A percentile compares a stretch with the other conserved stretches of the same genome.
Conservation (phyloP, 1,140 invertebrate genomes). For the Dryas iulia region DNA sequence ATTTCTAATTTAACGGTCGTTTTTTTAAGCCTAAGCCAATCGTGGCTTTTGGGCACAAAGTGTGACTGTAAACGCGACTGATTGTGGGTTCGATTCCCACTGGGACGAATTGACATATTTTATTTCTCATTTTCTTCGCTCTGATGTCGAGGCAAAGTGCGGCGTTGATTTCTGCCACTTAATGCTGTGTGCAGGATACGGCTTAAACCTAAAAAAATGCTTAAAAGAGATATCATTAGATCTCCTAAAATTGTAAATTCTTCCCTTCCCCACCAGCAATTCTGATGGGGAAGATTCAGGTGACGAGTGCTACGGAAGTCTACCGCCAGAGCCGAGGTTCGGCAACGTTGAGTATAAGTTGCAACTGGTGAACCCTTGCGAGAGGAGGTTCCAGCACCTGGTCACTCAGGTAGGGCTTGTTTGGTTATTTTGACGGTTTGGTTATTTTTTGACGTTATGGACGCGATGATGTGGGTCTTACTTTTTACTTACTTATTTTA, state of each 20-base stretch:
- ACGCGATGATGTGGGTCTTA: too few relatives aligned
- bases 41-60: too few relatives aligned
- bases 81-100: not conserved
- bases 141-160: not conserved
- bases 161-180: too few relatives aligned
- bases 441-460: too few relatives aligned
- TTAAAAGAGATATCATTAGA: too few relatives aligned
- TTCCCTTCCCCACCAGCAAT: conserved; percentile 29
- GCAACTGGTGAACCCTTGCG: conserved; percentile 91
- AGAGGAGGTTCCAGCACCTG: conserved; percentile 92
- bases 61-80: not conserved
- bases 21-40: too few relatives aligned
- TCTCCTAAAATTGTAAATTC: not conserved
- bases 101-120: not conserved
- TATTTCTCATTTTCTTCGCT: not conserved
- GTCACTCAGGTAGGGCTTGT: conserved; percentile 91
- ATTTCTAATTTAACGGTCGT: too few relatives aligned
- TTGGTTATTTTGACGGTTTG: too few relatives aligned
- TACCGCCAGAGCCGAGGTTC: conserved; percentile 94
- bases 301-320: conserved; percentile 76
- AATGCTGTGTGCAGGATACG: too few relatives aligned
- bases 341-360: conserved; percentile 97
- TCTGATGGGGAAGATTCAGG: conserved; percentile 69
- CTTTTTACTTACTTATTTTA: too few relatives aligned
- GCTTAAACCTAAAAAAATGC: not conserved